Evolutionary conservation across 2,113 vertebrate species (phyloP).

Genomic region (Strix uralensis): DNA sequence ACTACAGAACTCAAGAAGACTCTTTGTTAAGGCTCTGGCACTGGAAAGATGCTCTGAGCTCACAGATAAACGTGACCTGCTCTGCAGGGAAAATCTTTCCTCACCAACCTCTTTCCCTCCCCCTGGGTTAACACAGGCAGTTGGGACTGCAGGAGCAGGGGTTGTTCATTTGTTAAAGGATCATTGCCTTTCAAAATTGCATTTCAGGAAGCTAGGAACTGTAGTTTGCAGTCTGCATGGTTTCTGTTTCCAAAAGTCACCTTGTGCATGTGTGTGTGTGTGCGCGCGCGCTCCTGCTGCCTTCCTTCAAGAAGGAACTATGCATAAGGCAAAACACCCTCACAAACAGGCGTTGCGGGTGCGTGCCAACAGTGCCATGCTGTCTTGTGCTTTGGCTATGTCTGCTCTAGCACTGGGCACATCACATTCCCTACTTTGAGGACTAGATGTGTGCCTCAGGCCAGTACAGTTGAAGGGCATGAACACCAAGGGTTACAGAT

Average conservation of each 20-base stretch:
- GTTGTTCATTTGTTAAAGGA: not conserved
- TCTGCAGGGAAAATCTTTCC: not conserved
- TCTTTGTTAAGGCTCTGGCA: not conserved
- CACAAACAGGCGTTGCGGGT: rapidly evolving
- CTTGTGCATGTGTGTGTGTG: not conserved
- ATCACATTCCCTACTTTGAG: not conserved
- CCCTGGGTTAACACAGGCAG: not conserved
- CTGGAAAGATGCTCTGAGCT: not conserved
- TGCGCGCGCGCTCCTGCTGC: not conserved
- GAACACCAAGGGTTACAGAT: not conserved
- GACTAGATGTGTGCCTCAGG: not conserved
- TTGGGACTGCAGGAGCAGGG: not conserved
- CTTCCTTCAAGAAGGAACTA: not conserved
- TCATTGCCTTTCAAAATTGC: not conserved
- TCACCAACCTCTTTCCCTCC: not conserved
- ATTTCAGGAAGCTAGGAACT: not conserved
- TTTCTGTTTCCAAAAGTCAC: not conserved
- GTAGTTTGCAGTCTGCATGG: not conserved
- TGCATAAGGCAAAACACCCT: rapidly evolving
- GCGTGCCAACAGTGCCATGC: rapidly evolving
- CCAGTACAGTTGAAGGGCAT: not conserved
- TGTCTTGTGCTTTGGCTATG: rapidly evolving
- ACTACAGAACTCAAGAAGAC: not conserved
- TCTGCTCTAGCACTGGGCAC: not conserved
- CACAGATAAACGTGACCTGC: not conserved